phyloP scores from a whole-genome alignment of 2,797 vertebrate genomes.

The Holocentrus rufus region DNA sequence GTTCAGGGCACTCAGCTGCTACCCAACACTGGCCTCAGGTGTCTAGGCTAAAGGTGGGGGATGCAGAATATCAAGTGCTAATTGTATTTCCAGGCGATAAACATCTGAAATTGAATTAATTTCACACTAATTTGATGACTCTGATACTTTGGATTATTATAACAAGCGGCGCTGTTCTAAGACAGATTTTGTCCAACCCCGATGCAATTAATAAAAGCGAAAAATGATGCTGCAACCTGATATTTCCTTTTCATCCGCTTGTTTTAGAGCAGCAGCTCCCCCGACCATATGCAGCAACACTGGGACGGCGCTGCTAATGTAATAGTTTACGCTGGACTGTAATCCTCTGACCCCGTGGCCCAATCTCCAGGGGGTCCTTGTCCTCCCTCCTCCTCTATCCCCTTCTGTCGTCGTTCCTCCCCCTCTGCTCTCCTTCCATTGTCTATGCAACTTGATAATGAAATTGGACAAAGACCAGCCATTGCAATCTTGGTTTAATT shows the following conservation, averaged over 20 bases:
- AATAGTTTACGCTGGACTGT: conserved; percentile 30
- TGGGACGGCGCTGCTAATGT: conserved; percentile 27
- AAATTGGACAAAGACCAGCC: conserved; percentile 47
- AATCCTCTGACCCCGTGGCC: conserved; percentile 58
- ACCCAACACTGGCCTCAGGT: conserved; percentile 63
- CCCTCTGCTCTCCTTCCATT: conserved; percentile 10
- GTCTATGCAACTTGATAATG: conserved; percentile 44
- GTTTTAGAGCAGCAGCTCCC: too few species aligned
- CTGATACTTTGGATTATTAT: too few species aligned
- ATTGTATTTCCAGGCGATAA: conserved; percentile 20
- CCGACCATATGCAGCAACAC: conserved; percentile 12
- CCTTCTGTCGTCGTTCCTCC: conserved; percentile 43
- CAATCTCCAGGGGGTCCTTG: conserved; percentile 51
- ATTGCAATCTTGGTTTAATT: conserved; percentile 34
- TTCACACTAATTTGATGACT: conserved; percentile 16
- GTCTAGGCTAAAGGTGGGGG: conserved; percentile 47
- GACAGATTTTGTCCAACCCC: too few species aligned
- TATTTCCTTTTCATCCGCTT: neutral
- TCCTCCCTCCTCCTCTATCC: conserved; percentile 37
- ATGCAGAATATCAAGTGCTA: conserved; percentile 50
- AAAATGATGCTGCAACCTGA: neutral
- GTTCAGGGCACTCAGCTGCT: conserved; percentile 64
- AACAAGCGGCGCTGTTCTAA: too few species aligned
- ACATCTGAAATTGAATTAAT: conserved; percentile 11
- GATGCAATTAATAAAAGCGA: too few species aligned